Base-by-base conservation (phyloP, 2,888 invertebrate species). In the Heliconius ismenius region DNA sequence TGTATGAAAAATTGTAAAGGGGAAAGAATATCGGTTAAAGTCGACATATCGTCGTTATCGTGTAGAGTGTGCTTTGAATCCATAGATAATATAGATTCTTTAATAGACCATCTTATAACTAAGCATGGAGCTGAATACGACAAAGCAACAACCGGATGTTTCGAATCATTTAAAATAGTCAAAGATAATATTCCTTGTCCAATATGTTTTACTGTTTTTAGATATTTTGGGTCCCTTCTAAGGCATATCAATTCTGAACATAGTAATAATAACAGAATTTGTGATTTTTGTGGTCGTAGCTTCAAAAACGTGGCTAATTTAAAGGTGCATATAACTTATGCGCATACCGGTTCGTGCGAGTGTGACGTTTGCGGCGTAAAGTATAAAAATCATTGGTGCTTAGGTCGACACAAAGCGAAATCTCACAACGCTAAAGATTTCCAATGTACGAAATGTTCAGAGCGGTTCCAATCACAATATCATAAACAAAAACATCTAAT, bases 401-500 rank as follows among this genome's bases (percentile, higher is more conserved):
- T 94, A 11, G 88, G 89, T 0, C 85, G 93, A 0, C 94, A 94
- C 73, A 90, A 89, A 75, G 93, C 93, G 0, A 91, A 88, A 49
- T 84, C 82, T 10, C 93, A 94, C 79, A 85, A 93, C 79, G 91
- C 87, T 0, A 93, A 92, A 78, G 91, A 91, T 36, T 88, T 88
- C 78, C 92, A 92, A 77, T 94, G 94, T 75, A 83, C 89, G 0
- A 89, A 90, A 76, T 94, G 94, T 74, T 86, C 90, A 0, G 92
- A 94, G 39, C 83, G 84, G 9, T 95, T 95, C 79, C 92, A 93
- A 3, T 94, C 95, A 0, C 91, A 93, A 9, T 93, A 95, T 7
- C 95, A 95, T 76, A 90, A 95, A 54, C 92, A 92, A 73, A 92
- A 94, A 79, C 95, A 95, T 79, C 82, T 95, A 80, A 95, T 95